Percentiles rank a stretch among this genome's conserved stretches.
phyloP scores from a whole-genome alignment of 2,113 vertebrate species.

The Haemorhous mexicanus region DNA sequence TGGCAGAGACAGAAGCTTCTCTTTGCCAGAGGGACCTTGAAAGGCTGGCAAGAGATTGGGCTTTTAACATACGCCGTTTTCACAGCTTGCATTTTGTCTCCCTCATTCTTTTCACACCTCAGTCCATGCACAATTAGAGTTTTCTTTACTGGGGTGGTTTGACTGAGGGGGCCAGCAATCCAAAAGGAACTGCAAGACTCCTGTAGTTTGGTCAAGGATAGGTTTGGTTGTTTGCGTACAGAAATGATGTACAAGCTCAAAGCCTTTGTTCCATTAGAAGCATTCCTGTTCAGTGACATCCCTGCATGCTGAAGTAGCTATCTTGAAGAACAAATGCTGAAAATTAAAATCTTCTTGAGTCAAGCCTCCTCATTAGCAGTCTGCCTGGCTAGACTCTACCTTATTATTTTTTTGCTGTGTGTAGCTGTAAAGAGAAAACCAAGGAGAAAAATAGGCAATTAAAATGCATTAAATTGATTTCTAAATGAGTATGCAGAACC shows the following conservation, averaged over 20 bases:
- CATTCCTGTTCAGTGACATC: constrained; percentile 5
- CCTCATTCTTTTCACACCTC: neutral
- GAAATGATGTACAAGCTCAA: neutral
- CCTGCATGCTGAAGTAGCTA: neutral
- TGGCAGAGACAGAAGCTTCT: neutral
- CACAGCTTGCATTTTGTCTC: neutral
- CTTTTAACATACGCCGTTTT: neutral
- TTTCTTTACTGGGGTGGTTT: neutral
- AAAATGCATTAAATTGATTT: constrained; percentile 67
- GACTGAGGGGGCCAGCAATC: neutral
- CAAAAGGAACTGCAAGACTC: neutral
- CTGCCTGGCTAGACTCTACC: constrained; percentile 48
- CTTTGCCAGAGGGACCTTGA: neutral
- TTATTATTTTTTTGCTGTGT: constrained; percentile 41
- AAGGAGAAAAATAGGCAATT: constrained; percentile 63
- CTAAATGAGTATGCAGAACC: constrained; percentile 30
- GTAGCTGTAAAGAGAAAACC: constrained; percentile 43
- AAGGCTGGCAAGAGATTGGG: neutral
- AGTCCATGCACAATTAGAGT: neutral
- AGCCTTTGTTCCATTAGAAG: neutral
- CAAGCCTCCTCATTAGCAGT: constrained; percentile 44
- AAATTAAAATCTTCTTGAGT: constrained; percentile 46
- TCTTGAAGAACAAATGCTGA: constrained; percentile 21
- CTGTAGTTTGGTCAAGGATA: neutral
- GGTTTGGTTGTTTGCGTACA: neutral